Evolutionary conservation across 2,797 vertebrate genomes (phyloP).

Genomic region (Aldrovandia affinis): DNA sequence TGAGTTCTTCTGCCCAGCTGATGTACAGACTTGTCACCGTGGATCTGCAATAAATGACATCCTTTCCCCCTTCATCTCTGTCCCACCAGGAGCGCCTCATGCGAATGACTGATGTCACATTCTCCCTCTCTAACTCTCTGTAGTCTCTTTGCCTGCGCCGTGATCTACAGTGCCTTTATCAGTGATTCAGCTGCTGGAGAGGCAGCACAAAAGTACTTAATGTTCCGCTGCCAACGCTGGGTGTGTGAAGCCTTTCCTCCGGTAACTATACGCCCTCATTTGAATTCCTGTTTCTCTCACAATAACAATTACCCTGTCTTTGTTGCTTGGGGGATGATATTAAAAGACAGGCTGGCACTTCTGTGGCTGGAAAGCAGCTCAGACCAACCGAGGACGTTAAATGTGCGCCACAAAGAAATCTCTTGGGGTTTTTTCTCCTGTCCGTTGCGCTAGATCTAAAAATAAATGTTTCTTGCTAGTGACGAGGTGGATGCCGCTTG

Average conservation of each 20-base stretch:
- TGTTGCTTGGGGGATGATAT: background rate
- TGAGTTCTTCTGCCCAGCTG: background rate
- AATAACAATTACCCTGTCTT: background rate
- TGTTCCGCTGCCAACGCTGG: conserved; percentile 41
- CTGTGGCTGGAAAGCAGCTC: background rate
- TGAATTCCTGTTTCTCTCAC: conserved; percentile 18
- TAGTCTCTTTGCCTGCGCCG: background rate
- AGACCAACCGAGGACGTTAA: background rate
- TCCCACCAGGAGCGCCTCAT: background rate
- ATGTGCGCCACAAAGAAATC: background rate
- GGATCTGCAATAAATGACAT: background rate
- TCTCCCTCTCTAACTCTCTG: background rate
- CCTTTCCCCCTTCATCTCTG: background rate
- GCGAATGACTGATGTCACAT: background rate
- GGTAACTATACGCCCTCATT: conserved; percentile 38
- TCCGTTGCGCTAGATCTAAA: background rate
- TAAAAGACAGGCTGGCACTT: background rate
- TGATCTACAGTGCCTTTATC: conserved; percentile 25
- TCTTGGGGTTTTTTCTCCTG: background rate
- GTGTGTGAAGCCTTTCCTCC: conserved; percentile 28
- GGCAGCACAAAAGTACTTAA: conserved; percentile 30
- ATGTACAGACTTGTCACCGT: background rate
- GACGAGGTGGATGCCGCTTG: background rate
- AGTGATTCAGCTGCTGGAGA: conserved; percentile 35
- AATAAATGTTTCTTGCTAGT: background rate